Conservation (phyloP, 2,888 invertebrate species). For the Drosophila rubida region DNA sequence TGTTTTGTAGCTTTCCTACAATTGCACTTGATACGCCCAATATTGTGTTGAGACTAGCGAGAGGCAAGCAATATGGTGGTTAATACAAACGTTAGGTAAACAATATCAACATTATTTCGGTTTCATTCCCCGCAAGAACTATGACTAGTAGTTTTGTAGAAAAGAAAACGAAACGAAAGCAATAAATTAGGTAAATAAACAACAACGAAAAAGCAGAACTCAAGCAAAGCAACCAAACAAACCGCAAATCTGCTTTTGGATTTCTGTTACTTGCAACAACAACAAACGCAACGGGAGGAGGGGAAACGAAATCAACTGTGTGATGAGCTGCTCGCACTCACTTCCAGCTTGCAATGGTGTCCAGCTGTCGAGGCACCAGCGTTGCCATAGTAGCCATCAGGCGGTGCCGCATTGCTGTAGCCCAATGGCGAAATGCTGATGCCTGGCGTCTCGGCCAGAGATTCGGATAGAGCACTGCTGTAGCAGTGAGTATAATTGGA, state of each 20-base stretch:
- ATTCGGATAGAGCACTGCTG: slow-evolving; percentile 76
- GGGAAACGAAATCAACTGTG: neutral
- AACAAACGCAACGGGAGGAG: slow-evolving; percentile 10
- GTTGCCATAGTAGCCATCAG: slow-evolving; percentile 27
- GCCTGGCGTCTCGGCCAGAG: slow-evolving; percentile 80
- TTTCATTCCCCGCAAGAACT: slow-evolving; percentile 41
- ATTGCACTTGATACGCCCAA: neutral
- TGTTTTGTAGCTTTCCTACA: neutral
- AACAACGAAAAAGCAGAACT: slow-evolving; percentile 30
- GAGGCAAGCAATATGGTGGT: slow-evolving; percentile 1
- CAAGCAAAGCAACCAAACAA: slow-evolving; percentile 51
- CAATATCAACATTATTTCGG: slow-evolving; percentile 1
- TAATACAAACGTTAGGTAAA: slow-evolving; percentile 3
- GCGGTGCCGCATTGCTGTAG: slow-evolving; percentile 44
- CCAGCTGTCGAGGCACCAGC: slow-evolving; percentile 27
- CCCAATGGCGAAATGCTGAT: slow-evolving; percentile 71
- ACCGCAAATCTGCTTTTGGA: slow-evolving; percentile 37
- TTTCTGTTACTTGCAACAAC: slow-evolving; percentile 36
- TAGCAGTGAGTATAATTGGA: slow-evolving; percentile 66
- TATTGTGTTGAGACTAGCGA: neutral
- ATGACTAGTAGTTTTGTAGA: slow-evolving; percentile 4
- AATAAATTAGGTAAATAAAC: slow-evolving; percentile 15
- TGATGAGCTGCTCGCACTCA: slow-evolving; percentile 63
- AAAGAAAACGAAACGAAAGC: neutral
- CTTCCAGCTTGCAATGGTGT: slow-evolving; percentile 78